Evolutionary conservation across 37 sponge, comb jelly and placozoan species (phyloP).

Genomic region (Chondrilla cf. caribensis): DNA sequence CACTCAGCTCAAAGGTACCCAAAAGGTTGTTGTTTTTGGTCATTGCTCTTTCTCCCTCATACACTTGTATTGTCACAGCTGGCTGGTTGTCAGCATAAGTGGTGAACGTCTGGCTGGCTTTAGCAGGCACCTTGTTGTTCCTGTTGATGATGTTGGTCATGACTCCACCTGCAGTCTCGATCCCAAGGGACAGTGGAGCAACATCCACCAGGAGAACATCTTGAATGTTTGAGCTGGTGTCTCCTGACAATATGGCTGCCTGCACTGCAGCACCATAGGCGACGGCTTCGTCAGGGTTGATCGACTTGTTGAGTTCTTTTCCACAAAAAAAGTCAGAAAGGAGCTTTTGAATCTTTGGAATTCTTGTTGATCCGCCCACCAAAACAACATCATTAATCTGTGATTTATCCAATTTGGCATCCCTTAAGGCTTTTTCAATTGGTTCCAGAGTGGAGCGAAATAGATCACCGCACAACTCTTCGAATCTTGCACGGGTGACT

Average conservation of each 20-base stretch:
- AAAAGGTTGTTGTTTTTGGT: conserved; percentile 92
- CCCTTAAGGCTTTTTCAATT: conserved; percentile 88
- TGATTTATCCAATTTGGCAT: conserved; percentile 83
- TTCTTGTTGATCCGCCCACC: conserved; percentile 98
- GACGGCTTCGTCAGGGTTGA: conserved; percentile 99
- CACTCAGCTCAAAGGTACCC: conserved; percentile 92
- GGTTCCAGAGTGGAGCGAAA: conserved; percentile 83
- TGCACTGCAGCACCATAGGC: conserved; percentile 99
- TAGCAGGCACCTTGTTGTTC: conserved; percentile 93
- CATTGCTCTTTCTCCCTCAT: conserved; percentile 97
- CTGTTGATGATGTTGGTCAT: conserved; percentile 95
- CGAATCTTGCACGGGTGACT: conserved; percentile 89
- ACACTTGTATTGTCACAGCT: conserved; percentile 95
- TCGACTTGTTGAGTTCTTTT: conserved; percentile 96
- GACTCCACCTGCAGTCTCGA: conserved; percentile 98
- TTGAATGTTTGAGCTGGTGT: conserved; percentile 91
- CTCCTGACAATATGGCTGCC: conserved; percentile 91
- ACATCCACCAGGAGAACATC: conserved; percentile 94
- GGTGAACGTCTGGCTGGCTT: conserved; percentile 84
- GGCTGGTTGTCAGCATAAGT: conserved; percentile 95
- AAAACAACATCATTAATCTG: conserved; percentile 94
- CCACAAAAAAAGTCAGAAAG: conserved; percentile 94
- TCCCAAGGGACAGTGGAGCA: conserved; percentile 94
- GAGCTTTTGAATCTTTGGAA: conserved; percentile 97
- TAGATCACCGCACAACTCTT: conserved; percentile 86